These are phyloP conservation scores for Peromyscus polionotus DNA, from an alignment of 2,113 vertebrate genomes.

Conservation along the genomic window DNA sequence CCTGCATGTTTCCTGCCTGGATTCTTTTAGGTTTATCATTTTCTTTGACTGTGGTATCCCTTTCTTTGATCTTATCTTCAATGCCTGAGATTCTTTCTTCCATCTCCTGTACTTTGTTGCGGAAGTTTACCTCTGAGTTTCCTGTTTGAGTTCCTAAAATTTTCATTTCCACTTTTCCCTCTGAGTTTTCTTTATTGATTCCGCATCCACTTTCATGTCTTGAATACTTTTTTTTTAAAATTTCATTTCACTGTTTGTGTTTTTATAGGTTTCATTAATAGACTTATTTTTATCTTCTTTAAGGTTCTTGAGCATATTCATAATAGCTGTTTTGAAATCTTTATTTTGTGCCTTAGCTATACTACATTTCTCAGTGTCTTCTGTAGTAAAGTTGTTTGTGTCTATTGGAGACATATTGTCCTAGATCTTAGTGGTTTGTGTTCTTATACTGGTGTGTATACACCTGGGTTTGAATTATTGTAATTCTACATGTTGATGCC, in stretches of 20 bases:
- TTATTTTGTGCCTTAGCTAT: not conserved
- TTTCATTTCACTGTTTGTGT: not conserved
- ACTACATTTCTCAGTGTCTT: not conserved
- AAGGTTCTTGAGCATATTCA: not conserved
- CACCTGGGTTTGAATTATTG: not conserved
- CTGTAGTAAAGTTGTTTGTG: not conserved
- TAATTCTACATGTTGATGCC: not conserved
- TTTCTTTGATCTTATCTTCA: too few species aligned
- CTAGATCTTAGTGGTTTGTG: not conserved
- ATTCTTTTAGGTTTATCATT: too few species aligned
- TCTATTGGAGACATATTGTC: not conserved
- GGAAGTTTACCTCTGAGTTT: too few species aligned
- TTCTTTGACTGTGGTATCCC: too few species aligned
- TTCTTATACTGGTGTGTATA: not conserved
- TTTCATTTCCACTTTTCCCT: too few species aligned
- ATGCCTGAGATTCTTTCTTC: too few species aligned
- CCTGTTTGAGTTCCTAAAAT: too few species aligned
- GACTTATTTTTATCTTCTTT: not conserved
- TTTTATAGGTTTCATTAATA: not conserved
- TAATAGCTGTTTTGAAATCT: not conserved
- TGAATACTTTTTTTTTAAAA: too few species aligned
- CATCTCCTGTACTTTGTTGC: too few species aligned
- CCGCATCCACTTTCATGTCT: too few species aligned
- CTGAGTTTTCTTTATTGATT: too few species aligned
- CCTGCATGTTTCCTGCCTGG: too few species aligned